phyloP scores from a whole-genome alignment of 2,888 invertebrate species.

The Pollenia amentaria region DNA sequence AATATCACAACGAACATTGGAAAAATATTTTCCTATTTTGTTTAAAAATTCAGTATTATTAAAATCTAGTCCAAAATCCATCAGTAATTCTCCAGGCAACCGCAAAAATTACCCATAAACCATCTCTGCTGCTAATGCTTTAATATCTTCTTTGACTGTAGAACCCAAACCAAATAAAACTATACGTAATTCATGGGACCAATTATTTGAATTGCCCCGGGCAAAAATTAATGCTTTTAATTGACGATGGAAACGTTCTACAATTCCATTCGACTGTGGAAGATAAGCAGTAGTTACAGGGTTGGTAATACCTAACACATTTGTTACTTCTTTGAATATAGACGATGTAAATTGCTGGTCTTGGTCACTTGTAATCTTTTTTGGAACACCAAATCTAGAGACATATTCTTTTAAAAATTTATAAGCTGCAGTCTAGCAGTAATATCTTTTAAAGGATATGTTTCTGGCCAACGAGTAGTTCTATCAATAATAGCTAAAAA shows the following conservation, averaged over 20 bases:
- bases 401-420: slow-evolving; percentile 12
- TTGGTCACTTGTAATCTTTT: slow-evolving; percentile 8
- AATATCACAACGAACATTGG: slow-evolving; percentile 6
- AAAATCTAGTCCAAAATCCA: not conserved
- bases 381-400: slow-evolving; percentile 13
- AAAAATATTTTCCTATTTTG: not conserved
- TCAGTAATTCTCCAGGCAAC: not conserved
- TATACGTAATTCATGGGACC: slow-evolving; percentile 4
- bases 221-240: too few species aligned
- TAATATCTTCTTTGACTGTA: not conserved
- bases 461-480: too few species aligned
- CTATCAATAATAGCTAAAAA: too few species aligned
- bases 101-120: not conserved
- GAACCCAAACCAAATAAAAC: not conserved
- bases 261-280: too few species aligned
- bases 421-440: not conserved
- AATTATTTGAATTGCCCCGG: not conserved
- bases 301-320: not conserved
- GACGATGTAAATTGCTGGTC: not conserved
- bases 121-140: not conserved
- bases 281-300: too few species aligned
- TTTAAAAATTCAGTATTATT: not conserved
- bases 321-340: not conserved
- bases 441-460: too few species aligned
- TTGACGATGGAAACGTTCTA: too few species aligned